Percentiles rank a stretch among this genome's conserved stretches.
These are phyloP conservation scores for Hemibagrus guttatus DNA, from an alignment of 2,797 vertebrate genomes.

Conservation along the genomic window DNA sequence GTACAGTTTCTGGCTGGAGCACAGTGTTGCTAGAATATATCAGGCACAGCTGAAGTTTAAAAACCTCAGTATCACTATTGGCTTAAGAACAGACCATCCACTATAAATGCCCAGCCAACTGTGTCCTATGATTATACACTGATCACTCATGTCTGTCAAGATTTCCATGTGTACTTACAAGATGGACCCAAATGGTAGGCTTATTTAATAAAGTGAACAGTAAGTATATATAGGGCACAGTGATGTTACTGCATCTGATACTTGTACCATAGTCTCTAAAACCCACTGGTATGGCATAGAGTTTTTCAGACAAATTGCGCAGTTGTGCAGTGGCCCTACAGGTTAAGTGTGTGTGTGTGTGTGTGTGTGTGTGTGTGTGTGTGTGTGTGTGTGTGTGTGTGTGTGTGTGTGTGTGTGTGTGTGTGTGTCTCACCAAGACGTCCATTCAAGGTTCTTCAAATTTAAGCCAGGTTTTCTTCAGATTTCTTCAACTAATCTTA, in stretches of 20 bases:
- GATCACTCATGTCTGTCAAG: not conserved
- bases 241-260: not conserved
- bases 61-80: not conserved
- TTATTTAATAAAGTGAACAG: not conserved
- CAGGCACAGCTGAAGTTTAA: not conserved
- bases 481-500: not conserved
- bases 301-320: not conserved
- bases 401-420: not conserved
- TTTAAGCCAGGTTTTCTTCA: not conserved
- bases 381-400: conserved; percentile 5
- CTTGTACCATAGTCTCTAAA: not conserved
- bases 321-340: not conserved
- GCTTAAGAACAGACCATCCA: not conserved
- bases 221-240: not conserved
- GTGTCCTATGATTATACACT: not conserved
- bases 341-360: not conserved
- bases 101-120: not conserved
- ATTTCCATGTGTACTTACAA: not conserved
- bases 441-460: not conserved
- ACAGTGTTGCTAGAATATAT: not conserved
- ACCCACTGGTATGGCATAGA: not conserved
- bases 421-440: not conserved
- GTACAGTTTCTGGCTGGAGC: not conserved
- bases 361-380: not conserved
- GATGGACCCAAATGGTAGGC: not conserved